A percentile compares a stretch with the other conserved stretches of the same genome.
phyloP scores from a whole-genome alignment of 2,888 invertebrate genomes.

The Drosophila subsilvestris region DNA sequence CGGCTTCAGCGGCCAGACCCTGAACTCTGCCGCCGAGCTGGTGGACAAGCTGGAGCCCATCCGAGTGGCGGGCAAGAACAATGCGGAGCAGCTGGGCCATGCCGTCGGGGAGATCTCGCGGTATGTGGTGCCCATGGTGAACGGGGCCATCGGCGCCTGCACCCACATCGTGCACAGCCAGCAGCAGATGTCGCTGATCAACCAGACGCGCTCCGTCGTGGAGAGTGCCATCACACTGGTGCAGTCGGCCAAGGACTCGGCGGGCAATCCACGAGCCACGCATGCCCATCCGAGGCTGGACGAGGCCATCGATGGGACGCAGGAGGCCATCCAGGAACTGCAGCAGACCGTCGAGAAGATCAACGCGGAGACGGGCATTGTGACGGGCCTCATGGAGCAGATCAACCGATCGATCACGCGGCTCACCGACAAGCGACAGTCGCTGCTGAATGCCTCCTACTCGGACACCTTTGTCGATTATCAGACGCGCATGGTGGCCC shows the following conservation, averaged over 20 bases:
- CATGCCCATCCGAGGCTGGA: constrained; percentile 93
- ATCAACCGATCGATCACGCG: constrained; percentile 94
- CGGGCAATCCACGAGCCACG: constrained; percentile 95
- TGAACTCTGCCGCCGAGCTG: constrained; percentile 91
- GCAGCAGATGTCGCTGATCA: constrained; percentile 93
- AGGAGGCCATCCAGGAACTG: constrained; percentile 92
- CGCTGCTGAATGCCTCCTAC: constrained; percentile 88
- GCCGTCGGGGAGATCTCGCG: constrained; percentile 90
- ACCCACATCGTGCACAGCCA: constrained; percentile 94
- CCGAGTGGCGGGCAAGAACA: constrained; percentile 92
- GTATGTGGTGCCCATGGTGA: constrained; percentile 94
- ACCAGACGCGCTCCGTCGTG: constrained; percentile 96
- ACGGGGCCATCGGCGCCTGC: constrained; percentile 93
- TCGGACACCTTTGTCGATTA: constrained; percentile 95
- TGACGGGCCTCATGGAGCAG: constrained; percentile 94
- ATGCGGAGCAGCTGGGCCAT: constrained; percentile 97
- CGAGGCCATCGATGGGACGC: constrained; percentile 90
- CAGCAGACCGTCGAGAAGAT: constrained; percentile 91
- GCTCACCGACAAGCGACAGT: constrained; percentile 90
- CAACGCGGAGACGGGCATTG: constrained; percentile 94
- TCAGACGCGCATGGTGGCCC: constrained; percentile 98
- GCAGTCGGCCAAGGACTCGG: constrained; percentile 93
- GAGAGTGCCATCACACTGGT: constrained; percentile 96
- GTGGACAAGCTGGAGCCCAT: constrained; percentile 94
- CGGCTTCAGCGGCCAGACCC: constrained; percentile 91